phyloP scores from a whole-genome alignment of 2,797 vertebrate genomes.

The Acanthiza pusilla region DNA sequence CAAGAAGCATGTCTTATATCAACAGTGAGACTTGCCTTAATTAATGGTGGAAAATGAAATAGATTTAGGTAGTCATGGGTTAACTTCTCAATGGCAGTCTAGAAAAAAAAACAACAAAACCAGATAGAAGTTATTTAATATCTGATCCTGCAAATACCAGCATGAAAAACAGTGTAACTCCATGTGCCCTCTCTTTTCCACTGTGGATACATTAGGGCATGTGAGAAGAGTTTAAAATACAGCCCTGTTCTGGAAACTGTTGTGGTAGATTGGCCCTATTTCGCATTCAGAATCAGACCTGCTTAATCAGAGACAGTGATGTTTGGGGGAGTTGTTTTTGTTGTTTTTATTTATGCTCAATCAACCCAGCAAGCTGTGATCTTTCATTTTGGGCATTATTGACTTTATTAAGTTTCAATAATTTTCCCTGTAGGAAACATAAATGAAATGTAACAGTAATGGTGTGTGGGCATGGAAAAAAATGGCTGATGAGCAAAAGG shows the following conservation, averaged over 20 bases:
- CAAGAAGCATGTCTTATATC: background rate
- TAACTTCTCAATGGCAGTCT: conserved; percentile 95
- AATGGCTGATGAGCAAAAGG: background rate
- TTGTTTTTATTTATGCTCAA: conserved; percentile 44
- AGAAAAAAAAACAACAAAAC: conserved; percentile 41
- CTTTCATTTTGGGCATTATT: conserved; percentile 35
- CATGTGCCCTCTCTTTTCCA: background rate
- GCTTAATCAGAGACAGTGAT: conserved; percentile 18
- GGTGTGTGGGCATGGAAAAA: conserved; percentile 3
- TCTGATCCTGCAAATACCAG: background rate
- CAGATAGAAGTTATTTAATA: conserved; percentile 25
- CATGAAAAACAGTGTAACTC: background rate
- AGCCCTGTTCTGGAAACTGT: background rate
- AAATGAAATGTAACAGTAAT: conserved; percentile 34
- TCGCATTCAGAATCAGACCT: background rate
- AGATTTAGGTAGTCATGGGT: conserved; percentile 90
- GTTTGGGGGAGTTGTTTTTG: background rate
- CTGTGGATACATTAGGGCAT: background rate
- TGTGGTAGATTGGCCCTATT: background rate
- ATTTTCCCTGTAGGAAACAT: conserved; percentile 42
- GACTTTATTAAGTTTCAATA: conserved; percentile 55
- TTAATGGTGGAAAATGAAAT: conserved; percentile 93
- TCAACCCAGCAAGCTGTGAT: conserved; percentile 23
- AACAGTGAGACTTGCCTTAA: conserved; percentile 80
- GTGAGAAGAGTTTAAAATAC: background rate